Evolutionary conservation across 1,140 invertebrate genomes (phyloP).

Genomic region (Linepithema humile): DNA sequence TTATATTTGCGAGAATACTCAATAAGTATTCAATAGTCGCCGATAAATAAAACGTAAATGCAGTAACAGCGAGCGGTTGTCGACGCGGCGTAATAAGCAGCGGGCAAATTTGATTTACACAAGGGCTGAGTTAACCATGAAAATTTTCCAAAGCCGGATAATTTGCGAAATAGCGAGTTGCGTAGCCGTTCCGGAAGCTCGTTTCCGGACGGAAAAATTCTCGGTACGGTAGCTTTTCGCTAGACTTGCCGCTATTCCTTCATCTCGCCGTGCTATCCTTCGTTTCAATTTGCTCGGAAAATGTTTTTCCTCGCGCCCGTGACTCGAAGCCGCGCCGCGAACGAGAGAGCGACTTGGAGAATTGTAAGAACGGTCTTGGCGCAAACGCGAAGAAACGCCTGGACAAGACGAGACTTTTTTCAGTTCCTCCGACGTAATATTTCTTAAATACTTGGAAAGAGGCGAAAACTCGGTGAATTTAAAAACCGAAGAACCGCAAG

Average conservation of each 20-base stretch:
- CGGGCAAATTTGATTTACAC: not conserved
- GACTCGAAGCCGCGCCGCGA: constrained; percentile 58
- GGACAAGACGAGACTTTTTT: constrained; percentile 41
- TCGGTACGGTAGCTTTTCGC: constrained; percentile 55
- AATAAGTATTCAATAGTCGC: not conserved
- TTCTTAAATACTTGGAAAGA: not conserved
- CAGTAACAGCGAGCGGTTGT: not conserved
- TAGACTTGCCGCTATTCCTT: constrained; percentile 41
- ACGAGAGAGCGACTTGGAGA: constrained; percentile 62
- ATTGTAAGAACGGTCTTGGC: constrained; percentile 53
- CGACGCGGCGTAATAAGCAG: too few species aligned
- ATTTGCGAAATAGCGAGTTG: constrained; percentile 17
- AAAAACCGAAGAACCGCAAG: not conserved
- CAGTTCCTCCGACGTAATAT: not conserved
- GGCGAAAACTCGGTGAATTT: not conserved
- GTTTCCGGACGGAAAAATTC: constrained; percentile 32
- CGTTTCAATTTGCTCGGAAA: constrained; percentile 72
- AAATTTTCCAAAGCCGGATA: not conserved
- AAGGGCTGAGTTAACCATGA: not conserved
- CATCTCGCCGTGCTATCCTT: constrained; percentile 60
- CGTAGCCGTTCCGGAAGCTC: not conserved
- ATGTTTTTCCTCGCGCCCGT: constrained; percentile 66
- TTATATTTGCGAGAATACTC: not conserved
- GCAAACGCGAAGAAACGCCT: constrained; percentile 16
- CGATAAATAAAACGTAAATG: not conserved